Evolutionary conservation across 37 sponge, comb jelly and placozoan genomes (phyloP).

Genomic region (Cladorhizidae sp.): DNA sequence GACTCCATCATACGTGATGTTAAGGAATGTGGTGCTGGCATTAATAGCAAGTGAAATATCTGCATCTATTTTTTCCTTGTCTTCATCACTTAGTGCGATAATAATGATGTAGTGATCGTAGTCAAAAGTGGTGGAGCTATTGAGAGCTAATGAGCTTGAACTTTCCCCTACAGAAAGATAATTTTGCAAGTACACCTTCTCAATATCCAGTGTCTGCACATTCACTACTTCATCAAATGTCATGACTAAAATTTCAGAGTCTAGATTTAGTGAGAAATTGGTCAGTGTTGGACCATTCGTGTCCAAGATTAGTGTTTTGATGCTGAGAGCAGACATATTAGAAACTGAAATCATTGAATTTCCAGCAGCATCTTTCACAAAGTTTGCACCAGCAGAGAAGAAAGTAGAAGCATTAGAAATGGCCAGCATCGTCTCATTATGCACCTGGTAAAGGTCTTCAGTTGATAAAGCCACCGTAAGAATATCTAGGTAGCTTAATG

Average conservation of each 20-base stretch:
- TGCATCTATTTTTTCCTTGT: conserved; percentile 68
- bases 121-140: conserved; percentile 13
- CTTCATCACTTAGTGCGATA: conserved; percentile 58
- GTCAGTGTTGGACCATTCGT: conserved; percentile 54
- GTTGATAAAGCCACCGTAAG: conserved; percentile 40
- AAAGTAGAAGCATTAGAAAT: conserved; percentile 39
- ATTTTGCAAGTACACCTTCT: conserved; percentile 52
- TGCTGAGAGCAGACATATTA: conserved; percentile 15
- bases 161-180: conserved; percentile 8
- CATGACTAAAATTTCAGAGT: conserved; percentile 42
- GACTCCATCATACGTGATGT: conserved; percentile 60
- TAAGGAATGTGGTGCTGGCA: conserved; percentile 75
- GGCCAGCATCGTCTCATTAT: conserved; percentile 47
- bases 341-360: conserved; percentile 33
- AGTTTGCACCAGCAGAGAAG: conserved; percentile 42
- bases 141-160: conserved; percentile 39
- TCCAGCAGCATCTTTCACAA: conserved; percentile 59
- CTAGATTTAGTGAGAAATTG: conserved; percentile 63
- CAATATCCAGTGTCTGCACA: conserved; percentile 30
- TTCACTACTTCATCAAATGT: conserved; percentile 90
- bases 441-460: conserved; percentile 50
- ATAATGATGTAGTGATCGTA: conserved; percentile 63
- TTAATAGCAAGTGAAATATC: conserved; percentile 47
- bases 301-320: conserved; percentile 37
- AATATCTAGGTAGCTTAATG: conserved; percentile 49